These are phyloP conservation scores for Delia radicum DNA, from an alignment of 1,140 invertebrate genomes.

Conservation along the genomic window DNA sequence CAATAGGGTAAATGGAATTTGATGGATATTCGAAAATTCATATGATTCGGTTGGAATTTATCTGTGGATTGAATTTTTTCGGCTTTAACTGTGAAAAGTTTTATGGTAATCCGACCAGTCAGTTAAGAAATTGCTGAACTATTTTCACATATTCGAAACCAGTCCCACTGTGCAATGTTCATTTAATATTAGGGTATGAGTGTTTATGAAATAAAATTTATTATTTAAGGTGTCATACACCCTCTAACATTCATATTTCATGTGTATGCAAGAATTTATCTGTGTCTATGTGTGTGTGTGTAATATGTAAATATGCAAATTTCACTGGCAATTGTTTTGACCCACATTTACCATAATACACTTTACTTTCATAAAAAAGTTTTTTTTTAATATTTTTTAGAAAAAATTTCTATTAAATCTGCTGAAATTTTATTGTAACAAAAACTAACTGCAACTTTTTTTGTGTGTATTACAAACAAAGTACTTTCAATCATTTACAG, in stretches of 20 bases:
- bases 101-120: no score
- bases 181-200: background rate
- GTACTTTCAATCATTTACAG: conserved; percentile 12
- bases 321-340: background rate
- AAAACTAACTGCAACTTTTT: background rate
- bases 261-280: background rate
- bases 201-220: background rate
- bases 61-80: no score
- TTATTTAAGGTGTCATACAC: background rate
- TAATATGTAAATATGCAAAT: no score
- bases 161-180: no score
- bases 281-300: background rate
- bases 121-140: no score
- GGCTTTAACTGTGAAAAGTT: no score
- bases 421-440: background rate
- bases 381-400: background rate
- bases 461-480: background rate
- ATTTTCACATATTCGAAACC: no score
- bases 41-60: no score
- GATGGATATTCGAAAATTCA: no score
- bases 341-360: background rate
- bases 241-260: background rate
- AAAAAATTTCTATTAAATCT: background rate
- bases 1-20: no score
- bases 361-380: background rate